phyloP scores from a whole-genome alignment of 2,113 vertebrate species.

The Cathartes aura region DNA sequence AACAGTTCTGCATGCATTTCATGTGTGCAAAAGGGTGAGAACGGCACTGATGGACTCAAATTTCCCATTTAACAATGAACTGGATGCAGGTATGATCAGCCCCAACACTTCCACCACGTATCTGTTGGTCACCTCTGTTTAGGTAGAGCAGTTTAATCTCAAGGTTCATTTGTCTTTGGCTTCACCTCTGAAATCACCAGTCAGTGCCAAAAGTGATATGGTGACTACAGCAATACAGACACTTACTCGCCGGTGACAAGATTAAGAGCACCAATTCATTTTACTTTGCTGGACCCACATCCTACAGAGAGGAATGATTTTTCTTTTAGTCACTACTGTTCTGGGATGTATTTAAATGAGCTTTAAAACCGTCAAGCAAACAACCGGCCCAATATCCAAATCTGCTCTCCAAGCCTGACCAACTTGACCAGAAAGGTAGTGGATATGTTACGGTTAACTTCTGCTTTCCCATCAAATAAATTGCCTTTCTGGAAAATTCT shows the following conservation, averaged over 20 bases:
- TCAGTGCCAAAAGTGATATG: background rate
- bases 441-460: background rate
- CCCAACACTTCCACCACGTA: background rate
- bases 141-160: background rate
- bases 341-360: conserved; percentile 1
- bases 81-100: background rate
- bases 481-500: background rate
- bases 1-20: background rate
- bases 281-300: background rate
- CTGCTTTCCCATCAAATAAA: background rate
- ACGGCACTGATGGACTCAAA: background rate
- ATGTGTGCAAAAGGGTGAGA: background rate
- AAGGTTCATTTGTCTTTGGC: background rate
- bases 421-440: background rate
- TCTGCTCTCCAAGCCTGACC: background rate
- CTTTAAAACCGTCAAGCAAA: background rate
- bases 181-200: background rate
- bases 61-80: background rate
- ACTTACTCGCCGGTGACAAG: background rate
- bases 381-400: background rate
- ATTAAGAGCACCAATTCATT: conserved; percentile 3
- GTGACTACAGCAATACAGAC: background rate
- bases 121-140: background rate
- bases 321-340: background rate
- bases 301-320: background rate